phyloP scores from a whole-genome alignment of 2,797 vertebrate genomes.

The Odontamblyopus lacepedii region DNA sequence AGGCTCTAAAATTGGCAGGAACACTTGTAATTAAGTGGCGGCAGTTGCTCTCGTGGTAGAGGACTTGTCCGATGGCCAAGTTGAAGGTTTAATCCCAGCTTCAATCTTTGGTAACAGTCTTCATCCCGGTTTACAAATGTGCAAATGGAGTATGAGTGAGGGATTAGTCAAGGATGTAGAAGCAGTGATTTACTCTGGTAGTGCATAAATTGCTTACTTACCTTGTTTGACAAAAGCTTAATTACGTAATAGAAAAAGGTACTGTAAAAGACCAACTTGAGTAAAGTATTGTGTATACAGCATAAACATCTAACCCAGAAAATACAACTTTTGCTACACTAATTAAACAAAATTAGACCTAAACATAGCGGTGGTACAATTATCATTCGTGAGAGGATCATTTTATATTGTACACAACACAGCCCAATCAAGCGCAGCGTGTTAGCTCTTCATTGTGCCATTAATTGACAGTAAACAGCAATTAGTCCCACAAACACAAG shows the following conservation, averaged over 20 bases:
- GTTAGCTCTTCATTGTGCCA: background rate
- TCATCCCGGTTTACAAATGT: background rate
- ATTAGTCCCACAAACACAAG: background rate
- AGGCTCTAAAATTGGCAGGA: too few relatives aligned
- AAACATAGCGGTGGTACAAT: background rate
- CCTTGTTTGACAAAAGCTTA: too few relatives aligned
- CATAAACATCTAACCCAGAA: background rate
- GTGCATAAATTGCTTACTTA: too few relatives aligned
- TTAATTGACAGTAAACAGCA: conserved; percentile 21
- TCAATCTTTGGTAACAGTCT: background rate
- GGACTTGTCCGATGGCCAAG: background rate
- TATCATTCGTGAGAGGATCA: background rate
- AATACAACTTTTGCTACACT: background rate
- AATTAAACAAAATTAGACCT: background rate
- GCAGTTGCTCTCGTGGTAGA: background rate
- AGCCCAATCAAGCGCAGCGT: background rate
- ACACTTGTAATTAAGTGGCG: background rate
- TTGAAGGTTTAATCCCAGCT: too few relatives aligned
- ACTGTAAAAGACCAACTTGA: too few relatives aligned
- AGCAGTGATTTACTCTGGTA: too few relatives aligned
- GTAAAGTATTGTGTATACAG: too few relatives aligned
- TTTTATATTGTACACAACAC: background rate
- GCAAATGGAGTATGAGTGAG: too few relatives aligned
- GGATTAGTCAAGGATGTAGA: too few relatives aligned
- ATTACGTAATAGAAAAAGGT: too few relatives aligned